phyloP scores from a whole-genome alignment of 2,797 vertebrate genomes.

The Rhinella marina region DNA sequence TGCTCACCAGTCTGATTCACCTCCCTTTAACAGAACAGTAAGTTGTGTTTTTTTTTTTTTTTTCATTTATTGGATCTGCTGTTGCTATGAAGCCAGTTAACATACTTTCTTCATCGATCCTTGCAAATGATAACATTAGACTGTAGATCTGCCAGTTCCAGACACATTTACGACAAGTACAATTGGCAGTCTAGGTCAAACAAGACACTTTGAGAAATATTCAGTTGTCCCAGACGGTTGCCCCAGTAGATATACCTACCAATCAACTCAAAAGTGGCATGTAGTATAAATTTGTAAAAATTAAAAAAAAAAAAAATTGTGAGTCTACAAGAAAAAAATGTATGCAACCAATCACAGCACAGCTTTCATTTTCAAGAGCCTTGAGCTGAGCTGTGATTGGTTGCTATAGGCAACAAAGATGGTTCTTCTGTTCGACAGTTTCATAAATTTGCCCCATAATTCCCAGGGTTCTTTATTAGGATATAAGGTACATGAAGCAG shows the following conservation, averaged over 20 bases:
- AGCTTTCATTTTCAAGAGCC: no score
- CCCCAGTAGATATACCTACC: not conserved
- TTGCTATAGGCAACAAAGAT: no score
- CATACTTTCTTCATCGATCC: not conserved
- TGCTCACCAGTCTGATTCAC: constrained; percentile 1
- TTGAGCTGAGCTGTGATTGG: no score
- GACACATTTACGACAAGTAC: not conserved
- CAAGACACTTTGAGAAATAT: not conserved
- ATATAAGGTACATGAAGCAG: no score
- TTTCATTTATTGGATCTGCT: not conserved
- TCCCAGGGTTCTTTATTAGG: no score
- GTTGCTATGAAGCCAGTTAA: not conserved
- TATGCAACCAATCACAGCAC: no score
- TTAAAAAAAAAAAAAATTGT: no score
- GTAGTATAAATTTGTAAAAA: no score
- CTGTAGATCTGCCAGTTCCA: not conserved
- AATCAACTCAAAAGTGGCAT: not conserved
- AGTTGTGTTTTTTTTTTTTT: not conserved
- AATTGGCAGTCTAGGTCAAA: not conserved
- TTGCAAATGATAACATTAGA: not conserved
- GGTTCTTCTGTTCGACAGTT: no score
- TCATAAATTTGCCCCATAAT: no score
- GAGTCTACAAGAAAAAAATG: no score
- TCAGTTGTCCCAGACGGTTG: not conserved
- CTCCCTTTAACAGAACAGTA: not conserved